These are phyloP conservation scores for Passerina amoena DNA, from an alignment of 2,113 vertebrate genomes.

Conservation along the genomic window DNA sequence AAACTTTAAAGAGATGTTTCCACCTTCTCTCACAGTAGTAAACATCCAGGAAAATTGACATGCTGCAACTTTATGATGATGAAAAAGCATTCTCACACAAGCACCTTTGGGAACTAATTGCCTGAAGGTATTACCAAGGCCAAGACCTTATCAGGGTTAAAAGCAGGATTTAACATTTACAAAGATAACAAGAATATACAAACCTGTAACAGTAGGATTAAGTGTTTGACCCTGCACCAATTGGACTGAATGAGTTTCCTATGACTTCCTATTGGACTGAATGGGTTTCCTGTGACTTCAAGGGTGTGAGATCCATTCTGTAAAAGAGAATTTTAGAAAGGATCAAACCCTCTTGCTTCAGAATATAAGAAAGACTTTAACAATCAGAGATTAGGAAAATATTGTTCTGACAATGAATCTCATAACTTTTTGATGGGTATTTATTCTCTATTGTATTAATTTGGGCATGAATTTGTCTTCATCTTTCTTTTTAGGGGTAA, in stretches of 20 bases:
- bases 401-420: not conserved
- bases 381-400: not conserved
- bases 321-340: not conserved
- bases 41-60: not conserved
- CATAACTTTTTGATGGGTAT: not conserved
- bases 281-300: not conserved
- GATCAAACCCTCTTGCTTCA: not conserved
- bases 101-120: not conserved
- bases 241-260: not conserved
- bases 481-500: not conserved
- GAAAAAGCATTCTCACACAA: not conserved
- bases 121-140: not conserved
- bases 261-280: not conserved
- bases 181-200: not conserved
- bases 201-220: not conserved
- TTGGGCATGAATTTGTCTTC: not conserved
- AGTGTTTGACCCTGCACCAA: not conserved
- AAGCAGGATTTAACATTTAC: conserved; percentile 21
- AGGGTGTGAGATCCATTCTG: not conserved
- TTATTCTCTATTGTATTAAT: not conserved
- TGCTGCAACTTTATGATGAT: not conserved
- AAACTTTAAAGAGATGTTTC: not conserved
- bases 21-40: not conserved
- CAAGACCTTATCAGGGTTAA: not conserved
- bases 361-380: not conserved